Base-by-base conservation (phyloP, 2,888 invertebrate species). In the Maniola hyperantus region DNA sequence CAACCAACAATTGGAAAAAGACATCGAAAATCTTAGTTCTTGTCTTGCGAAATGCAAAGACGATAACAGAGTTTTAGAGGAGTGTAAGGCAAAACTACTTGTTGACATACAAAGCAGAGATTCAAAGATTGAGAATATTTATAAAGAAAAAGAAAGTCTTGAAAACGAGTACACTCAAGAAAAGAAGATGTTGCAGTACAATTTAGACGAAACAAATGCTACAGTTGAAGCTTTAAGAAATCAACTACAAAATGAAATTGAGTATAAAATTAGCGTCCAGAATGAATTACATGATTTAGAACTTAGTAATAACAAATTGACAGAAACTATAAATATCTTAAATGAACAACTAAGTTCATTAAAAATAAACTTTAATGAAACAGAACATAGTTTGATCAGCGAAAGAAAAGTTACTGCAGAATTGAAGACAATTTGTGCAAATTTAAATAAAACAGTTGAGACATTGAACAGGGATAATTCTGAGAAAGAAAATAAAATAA, bases 161-260 rank as follows among this genome's bases (percentile, higher is more conserved):
- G 78, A 75, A 42, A 81, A 78, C 46, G 65, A 71, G 10, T 76
- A 76, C 61, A 74, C 68, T 44, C 79, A 83, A 61, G 83, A 85
- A 67, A 81, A 76, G 62, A 77, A 80, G 34, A 81, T 77, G 67
- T 72, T 83, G 5, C 75, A 70, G 34, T 77, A 77, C 63, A 79
- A 81, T 53, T 73, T 87, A 50, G 83, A 87, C 62, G 87, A 87
- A 75, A 83, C 76, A 66, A 78, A 78, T 66, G 83, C 82, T 44
- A 79, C 75, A 36, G 79, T 84, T 8, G 77, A 79, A 69, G 76
- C 83, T 34, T 72, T 88, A 18, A 82, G 86, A 75, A 78, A 74
- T 60, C 87, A 87, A 73, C 70, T 88, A 46, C 81, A 84, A 60
- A 79, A 82, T 70, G 88, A 88, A 75, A 84, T 85, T 26, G 70